Conservation (phyloP, 2,113 vertebrate species). For the Dipodomys merriami region DNA sequence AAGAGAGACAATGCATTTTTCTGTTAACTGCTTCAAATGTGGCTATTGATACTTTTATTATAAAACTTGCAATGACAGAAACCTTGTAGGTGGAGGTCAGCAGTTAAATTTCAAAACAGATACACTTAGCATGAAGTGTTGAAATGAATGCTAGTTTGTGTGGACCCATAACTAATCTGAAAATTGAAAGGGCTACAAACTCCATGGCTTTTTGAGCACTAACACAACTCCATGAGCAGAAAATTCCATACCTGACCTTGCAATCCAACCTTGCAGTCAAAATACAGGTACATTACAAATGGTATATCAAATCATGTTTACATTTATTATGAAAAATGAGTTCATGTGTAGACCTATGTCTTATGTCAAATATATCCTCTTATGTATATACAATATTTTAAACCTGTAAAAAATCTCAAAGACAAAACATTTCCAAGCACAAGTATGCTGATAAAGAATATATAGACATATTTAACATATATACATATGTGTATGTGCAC, state of each 20-base stretch:
- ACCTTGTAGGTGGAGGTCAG: neutral
- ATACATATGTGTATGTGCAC: too few relatives aligned
- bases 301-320: neutral
- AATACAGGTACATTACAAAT: neutral
- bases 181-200: neutral
- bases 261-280: neutral
- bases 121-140: neutral
- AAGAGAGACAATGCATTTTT: conserved; percentile 25
- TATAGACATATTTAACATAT: too few relatives aligned
- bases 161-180: neutral
- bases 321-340: neutral
- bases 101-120: conserved; percentile 22
- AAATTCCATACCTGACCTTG: neutral
- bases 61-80: conserved; percentile 53
- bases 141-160: neutral
- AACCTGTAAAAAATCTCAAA: neutral
- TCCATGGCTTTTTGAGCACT: neutral
- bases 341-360: neutral
- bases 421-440: too few relatives aligned
- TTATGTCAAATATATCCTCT: neutral
- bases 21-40: conserved; percentile 1
- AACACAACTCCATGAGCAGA: neutral
- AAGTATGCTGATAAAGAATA: too few relatives aligned
- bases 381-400: neutral
- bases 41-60: conserved; percentile 32